Evolutionary conservation across 2,888 invertebrate species (phyloP), one percentile per base, ranked within the genome.

Genomic region (Halictus ligatus): DNA sequence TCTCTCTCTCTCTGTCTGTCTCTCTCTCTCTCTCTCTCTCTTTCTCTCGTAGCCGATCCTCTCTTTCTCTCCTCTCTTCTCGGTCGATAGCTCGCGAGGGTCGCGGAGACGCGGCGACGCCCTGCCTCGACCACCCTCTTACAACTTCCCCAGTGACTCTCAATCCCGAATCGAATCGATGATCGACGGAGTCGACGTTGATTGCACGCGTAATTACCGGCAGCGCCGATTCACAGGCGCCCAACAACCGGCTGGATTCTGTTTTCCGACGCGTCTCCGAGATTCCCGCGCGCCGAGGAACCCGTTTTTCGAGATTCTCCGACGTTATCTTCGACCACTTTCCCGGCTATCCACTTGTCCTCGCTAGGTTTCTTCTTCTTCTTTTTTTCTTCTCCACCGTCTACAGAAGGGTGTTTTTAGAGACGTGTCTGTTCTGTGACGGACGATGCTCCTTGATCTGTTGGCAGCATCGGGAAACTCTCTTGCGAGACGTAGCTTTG

Each of bases 71-170:
- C 85, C 89, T 86, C 80, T 87, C 91, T 92, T 90, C 69, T 92
- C 94, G 95, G 95, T 95, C 95, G 95, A 95, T 95, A 95, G 92
- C 94, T 93, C 93, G 94, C 92, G 92, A 92, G 94, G 94, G 94
- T 93, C 93, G 94, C 91, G 92, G 92, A 95, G 95, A 95, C 95
- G 94, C 94, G 95, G 95, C 94, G 95, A 95, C 95, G 95, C 95
- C 95, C 95, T 95, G 92, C 92, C 92, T 91, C 92, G 91, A 89
- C 92, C 93, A 91, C 91, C 92, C 93, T 91, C 93, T 91, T 92
- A 91, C 93, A 88, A 92, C 90, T 85, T 89, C 81, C 84, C 84
- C 94, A 93, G 94, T 89, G 95, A 92, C 91, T 94, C 95, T 94
- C 95, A 95, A 92, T 92, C 92, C 88, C 87, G 76, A 89, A 89